Evolutionary conservation across 2,113 vertebrate species (phyloP).

Genomic region (Petrocephalus zakoni): DNA sequence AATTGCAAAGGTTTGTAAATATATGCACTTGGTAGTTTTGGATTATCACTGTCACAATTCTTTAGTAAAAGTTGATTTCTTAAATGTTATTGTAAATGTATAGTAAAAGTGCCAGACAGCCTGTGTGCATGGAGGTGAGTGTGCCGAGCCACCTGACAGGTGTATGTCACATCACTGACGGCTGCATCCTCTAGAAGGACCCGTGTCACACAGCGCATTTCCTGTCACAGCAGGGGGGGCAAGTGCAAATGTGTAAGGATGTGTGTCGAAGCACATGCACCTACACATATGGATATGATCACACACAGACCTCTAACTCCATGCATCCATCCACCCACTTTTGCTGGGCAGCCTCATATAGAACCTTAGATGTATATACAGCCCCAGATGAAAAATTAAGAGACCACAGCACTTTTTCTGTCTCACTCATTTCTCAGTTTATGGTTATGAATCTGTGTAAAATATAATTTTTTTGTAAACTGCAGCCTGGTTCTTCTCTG

Average conservation of each 20-base stretch:
- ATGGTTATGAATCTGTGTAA: too few species aligned
- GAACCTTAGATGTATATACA: neutral
- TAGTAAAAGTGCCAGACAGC: neutral
- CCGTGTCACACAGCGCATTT: neutral
- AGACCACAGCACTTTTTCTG: too few species aligned
- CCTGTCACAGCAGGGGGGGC: neutral
- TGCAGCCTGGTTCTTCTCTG: too few species aligned
- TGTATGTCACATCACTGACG: neutral
- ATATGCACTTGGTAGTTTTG: neutral
- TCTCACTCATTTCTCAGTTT: too few species aligned
- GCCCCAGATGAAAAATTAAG: too few species aligned
- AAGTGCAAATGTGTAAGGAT: neutral
- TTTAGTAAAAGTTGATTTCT: neutral
- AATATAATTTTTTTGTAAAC: too few species aligned
- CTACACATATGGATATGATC: neutral
- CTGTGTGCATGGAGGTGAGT: neutral
- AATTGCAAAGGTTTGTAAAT: neutral
- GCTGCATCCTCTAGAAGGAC: neutral
- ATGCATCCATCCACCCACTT: neutral
- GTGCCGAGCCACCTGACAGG: neutral
- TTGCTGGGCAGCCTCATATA: neutral
- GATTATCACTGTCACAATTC: neutral
- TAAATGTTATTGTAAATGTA: neutral
- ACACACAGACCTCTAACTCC: neutral
- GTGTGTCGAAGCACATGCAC: neutral